These are phyloP conservation scores for Nesogale talazaci DNA, from an alignment of 2,113 vertebrate genomes.

Conservation along the genomic window DNA sequence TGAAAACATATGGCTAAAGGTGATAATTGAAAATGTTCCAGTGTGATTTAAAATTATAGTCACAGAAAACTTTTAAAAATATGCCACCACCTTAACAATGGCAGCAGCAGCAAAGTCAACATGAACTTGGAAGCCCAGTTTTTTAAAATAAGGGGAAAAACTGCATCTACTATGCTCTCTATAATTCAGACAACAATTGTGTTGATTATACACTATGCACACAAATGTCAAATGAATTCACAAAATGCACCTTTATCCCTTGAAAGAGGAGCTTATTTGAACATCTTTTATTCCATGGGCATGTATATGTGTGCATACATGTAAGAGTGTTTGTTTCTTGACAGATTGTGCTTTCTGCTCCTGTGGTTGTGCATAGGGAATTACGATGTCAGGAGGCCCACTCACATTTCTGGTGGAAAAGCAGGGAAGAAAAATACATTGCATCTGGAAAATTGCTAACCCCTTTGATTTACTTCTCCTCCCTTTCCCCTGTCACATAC, in stretches of 20 bases:
- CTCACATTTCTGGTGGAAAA: constrained; percentile 86
- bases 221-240: constrained; percentile 16
- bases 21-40: constrained; percentile 62
- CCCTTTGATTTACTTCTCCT: constrained; percentile 91
- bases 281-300: constrained; percentile 19
- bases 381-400: constrained; percentile 88
- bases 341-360: constrained; percentile 51
- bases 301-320: not conserved
- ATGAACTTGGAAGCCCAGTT: not conserved
- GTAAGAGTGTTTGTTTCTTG: not conserved
- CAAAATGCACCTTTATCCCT: not conserved
- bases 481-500: constrained; percentile 92
- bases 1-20: constrained; percentile 67
- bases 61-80: constrained; percentile 40
- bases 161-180: no score
- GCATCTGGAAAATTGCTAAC: constrained; percentile 91
- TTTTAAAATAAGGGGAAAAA: constrained; percentile 10
- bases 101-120: not conserved
- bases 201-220: not conserved
- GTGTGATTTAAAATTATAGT: constrained; percentile 48
- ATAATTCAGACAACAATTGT: constrained; percentile 49
- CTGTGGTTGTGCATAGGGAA: constrained; percentile 81
- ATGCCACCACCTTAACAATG: constrained; percentile 38
- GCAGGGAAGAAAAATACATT: constrained; percentile 89
- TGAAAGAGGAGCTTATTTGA: not conserved